Evolutionary conservation across 2,888 invertebrate genomes (phyloP), one percentile per base, ranked within the genome.

Genomic region (Hyalella azteca): DNA sequence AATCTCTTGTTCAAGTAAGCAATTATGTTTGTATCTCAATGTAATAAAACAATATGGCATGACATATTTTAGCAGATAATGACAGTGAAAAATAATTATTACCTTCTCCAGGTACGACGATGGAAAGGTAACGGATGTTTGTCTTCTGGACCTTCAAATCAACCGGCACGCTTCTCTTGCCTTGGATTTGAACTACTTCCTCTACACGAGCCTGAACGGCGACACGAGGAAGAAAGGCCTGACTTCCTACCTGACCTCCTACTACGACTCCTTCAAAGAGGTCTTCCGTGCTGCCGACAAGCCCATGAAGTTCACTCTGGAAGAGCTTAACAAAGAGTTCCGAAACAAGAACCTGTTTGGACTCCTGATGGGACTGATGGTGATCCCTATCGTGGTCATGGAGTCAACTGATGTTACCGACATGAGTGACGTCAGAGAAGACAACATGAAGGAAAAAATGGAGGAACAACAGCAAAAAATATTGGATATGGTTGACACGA

Each of bases 1-100:
- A 82, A 82, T 39, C 22, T 80, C 32, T 77, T 82, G 11, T 82
- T 82, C 78, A 80, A 75, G 82, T 78, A 66, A 32, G 77, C 39
- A 75, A 5, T 2, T 22, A 26, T 54, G 29, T 22, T 54, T 7
- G 5, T 26, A 54, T 15, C 26, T 5, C 13, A 22, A 9, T 1
- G 1, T 7, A 54, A 7, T 26, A 7, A 49, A 9, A 49, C 3
- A 22, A 49, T 49, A 15, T 15, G n/a, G n/a, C n/a, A n/a, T n/a
- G n/a, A n/a, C n/a, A n/a, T n/a, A n/a, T n/a, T n/a, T n/a, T n/a
- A n/a, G n/a, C n/a, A n/a, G n/a, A n/a, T n/a, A n/a, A n/a, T n/a
- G n/a, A n/a, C n/a, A n/a, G n/a, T n/a, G n/a, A n/a, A n/a, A n/a
- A 45, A 39, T 13, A 19, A 66, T 36, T 19, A 26, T 9, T 66